Percentiles rank a stretch among this genome's conserved stretches.
phyloP scores from a whole-genome alignment of 2,888 invertebrate genomes.

The Drosophila longiperda region DNA sequence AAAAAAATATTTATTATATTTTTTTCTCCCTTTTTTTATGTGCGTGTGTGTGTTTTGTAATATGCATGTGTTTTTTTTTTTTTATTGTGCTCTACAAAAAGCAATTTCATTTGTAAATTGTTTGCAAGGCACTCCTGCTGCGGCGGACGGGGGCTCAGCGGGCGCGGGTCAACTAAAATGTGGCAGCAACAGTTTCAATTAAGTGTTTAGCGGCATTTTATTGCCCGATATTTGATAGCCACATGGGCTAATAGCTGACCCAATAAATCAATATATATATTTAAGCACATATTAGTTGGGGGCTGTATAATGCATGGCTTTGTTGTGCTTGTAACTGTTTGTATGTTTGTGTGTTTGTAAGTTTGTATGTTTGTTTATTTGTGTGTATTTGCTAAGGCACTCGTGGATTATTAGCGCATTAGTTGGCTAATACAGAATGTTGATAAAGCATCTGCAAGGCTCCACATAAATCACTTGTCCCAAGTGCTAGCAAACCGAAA shows the following conservation, averaged over 20 bases:
- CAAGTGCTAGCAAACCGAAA: constrained; percentile 21
- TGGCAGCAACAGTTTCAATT: constrained; percentile 76
- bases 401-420: constrained; percentile 79
- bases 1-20: constrained; percentile 50
- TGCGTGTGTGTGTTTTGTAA: constrained; percentile 23
- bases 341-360: constrained; percentile 61
- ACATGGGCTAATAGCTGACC: constrained; percentile 37
- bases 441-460: constrained; percentile 46
- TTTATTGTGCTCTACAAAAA: constrained; percentile 55
- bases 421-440: constrained; percentile 70
- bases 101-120: constrained; percentile 68
- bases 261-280: constrained; percentile 71
- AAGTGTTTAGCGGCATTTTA: constrained; percentile 77
- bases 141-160: not conserved
- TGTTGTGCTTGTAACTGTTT: constrained; percentile 4
- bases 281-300: constrained; percentile 12
- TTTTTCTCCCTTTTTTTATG: constrained; percentile 5
- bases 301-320: constrained; percentile 6
- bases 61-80: constrained; percentile 26
- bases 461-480: constrained; percentile 58
- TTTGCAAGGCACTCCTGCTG: constrained; percentile 31
- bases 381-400: constrained; percentile 70
- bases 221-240: constrained; percentile 73
- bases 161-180: not conserved
- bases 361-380: not conserved